Evolutionary conservation across 1,140 invertebrate genomes (phyloP).

Genomic region (Agrypnia vestita): DNA sequence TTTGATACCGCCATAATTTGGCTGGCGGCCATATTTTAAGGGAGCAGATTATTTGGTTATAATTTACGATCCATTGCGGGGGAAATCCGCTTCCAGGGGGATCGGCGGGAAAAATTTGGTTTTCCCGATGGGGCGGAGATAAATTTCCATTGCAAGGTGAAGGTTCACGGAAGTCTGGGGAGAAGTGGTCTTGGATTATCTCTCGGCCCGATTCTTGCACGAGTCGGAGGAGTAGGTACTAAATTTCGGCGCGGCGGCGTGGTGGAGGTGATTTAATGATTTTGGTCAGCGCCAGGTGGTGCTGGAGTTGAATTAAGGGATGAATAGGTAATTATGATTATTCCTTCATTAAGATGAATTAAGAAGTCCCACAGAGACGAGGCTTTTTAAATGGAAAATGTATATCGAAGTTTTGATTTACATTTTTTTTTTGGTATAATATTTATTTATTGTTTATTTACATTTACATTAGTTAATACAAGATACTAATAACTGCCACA

Average conservation of each 20-base stretch:
- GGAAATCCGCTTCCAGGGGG: neutral
- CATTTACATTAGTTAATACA: no score
- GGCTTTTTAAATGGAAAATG: no score
- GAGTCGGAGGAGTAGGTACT: neutral
- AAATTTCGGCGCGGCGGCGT: neutral
- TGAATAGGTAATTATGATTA: no score
- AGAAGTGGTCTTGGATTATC: neutral
- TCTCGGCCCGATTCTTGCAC: neutral
- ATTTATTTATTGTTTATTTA: no score
- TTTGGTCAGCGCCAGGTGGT: neutral
- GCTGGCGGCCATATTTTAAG: constrained; percentile 56
- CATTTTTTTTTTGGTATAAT: no score
- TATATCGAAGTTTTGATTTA: no score
- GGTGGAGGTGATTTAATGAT: neutral
- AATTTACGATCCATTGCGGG: constrained; percentile 52
- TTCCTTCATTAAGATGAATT: no score
- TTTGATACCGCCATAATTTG: constrained; percentile 59
- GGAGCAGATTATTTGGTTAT: constrained; percentile 54
- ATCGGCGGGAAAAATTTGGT: constrained; percentile 29
- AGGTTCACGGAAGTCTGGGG: constrained; percentile 14
- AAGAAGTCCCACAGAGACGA: no score
- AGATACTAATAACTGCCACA: no score
- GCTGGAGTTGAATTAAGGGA: no score
- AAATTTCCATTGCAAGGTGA: constrained; percentile 28
- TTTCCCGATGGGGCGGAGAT: constrained; percentile 24